Percentiles rank a stretch among this genome's conserved stretches.
These are phyloP conservation scores for Danio tinwini DNA, from an alignment of 2,797 vertebrate genomes.

Conservation along the genomic window DNA sequence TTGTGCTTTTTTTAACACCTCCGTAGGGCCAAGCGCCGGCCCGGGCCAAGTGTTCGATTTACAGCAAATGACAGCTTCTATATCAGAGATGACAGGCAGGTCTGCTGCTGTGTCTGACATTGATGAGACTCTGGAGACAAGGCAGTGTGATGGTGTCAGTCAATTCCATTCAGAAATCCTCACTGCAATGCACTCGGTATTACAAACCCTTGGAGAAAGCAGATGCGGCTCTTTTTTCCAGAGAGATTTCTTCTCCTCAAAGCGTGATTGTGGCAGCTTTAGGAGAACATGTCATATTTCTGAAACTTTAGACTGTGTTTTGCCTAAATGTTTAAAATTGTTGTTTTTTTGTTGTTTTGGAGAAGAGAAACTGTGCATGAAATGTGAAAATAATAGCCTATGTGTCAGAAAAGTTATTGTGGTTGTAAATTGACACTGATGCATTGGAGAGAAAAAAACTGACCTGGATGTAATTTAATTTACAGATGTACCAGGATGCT, in stretches of 20 bases:
- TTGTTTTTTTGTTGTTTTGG: slow-evolving; percentile 58
- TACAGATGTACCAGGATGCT: not conserved
- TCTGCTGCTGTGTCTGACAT: slow-evolving; percentile 45
- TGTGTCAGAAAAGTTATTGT: slow-evolving; percentile 29
- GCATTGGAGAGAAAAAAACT: not conserved
- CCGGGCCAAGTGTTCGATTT: slow-evolving; percentile 41
- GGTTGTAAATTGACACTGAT: slow-evolving; percentile 27
- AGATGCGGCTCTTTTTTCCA: slow-evolving; percentile 2
- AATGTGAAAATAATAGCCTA: slow-evolving; percentile 39
- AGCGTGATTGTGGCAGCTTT: slow-evolving; percentile 55
- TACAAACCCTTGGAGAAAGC: slow-evolving; percentile 42
- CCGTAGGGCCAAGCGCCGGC: slow-evolving; percentile 36
- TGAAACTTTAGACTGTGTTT: slow-evolving; percentile 60
- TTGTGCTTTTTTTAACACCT: slow-evolving; percentile 44
- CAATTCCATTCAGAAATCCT: slow-evolving; percentile 49
- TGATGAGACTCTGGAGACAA: slow-evolving; percentile 57
- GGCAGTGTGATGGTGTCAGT: slow-evolving; percentile 25
- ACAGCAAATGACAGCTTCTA: slow-evolving; percentile 49
- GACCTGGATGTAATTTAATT: not conserved
- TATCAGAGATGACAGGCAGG: slow-evolving; percentile 52
- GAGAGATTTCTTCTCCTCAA: slow-evolving; percentile 35
- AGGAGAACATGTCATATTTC: slow-evolving; percentile 55
- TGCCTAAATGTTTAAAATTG: slow-evolving; percentile 54
- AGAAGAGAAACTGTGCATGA: slow-evolving; percentile 49
- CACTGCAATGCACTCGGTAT: slow-evolving; percentile 23